Conservation (phyloP, 2,113 vertebrate species). For the Macquaria australasica region DNA sequence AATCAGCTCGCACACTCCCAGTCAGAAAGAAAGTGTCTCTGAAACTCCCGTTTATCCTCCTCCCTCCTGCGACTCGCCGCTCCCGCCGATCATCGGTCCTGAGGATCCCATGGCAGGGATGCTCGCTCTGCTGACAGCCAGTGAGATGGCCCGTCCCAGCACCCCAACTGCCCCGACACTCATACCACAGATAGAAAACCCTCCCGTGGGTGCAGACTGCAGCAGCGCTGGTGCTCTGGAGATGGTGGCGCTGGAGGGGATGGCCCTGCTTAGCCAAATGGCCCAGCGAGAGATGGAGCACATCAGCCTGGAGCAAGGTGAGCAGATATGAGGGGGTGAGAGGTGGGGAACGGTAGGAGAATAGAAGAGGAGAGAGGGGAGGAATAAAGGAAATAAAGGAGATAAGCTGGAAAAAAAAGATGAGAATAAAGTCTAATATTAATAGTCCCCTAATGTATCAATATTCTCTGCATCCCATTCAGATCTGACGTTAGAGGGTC, state of each 20-base stretch:
- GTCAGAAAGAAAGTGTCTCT: constrained; percentile 61
- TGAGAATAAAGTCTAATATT: not conserved
- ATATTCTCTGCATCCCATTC: constrained; percentile 15
- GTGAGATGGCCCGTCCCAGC: constrained; percentile 86
- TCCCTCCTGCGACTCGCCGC: constrained; percentile 53
- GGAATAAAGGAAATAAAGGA: not conserved
- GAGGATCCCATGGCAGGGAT: constrained; percentile 96
- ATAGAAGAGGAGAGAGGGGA: not conserved
- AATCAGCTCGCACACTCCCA: constrained; percentile 27
- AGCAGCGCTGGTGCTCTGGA: constrained; percentile 79
- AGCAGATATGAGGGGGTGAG: not conserved
- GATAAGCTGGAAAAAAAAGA: not conserved
- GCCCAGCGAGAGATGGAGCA: constrained; percentile 91
- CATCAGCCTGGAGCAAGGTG: constrained; percentile 73
- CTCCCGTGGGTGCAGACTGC: constrained; percentile 56
- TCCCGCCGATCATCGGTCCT: constrained; percentile 69
- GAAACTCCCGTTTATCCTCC: constrained; percentile 69
- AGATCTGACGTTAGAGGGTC: constrained; percentile 84
- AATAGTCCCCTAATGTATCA: not conserved
- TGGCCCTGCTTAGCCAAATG: constrained; percentile 95
- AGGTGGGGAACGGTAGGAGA: too few species aligned
- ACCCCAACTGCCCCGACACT: constrained; percentile 73
- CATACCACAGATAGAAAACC: constrained; percentile 40
- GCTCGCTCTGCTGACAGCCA: constrained; percentile 91
- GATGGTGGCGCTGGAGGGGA: constrained; percentile 91